Evolutionary conservation across 2,797 vertebrate species (phyloP).

Genomic region (Spinibarbus caldwelli): DNA sequence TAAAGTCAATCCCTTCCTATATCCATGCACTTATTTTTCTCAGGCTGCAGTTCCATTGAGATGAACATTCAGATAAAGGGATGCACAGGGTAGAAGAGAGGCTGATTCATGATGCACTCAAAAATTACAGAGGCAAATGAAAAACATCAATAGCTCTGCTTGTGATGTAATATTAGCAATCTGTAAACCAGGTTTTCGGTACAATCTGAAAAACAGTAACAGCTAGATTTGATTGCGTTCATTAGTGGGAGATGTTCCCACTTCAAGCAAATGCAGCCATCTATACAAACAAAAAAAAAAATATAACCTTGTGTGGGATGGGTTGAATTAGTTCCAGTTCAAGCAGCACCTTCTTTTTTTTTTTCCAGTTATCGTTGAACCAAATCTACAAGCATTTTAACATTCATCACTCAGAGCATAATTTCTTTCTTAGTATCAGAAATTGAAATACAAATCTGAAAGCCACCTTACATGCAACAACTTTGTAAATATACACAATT

Average conservation of each 20-base stretch:
- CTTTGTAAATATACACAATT: not conserved
- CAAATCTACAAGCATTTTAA: not conserved
- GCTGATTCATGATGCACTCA: conserved; percentile 18
- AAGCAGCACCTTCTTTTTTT: not conserved
- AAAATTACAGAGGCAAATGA: not conserved
- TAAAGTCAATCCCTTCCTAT: too few relatives aligned
- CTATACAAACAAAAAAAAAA: too few relatives aligned
- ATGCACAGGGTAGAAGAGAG: not conserved
- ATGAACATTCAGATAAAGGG: not conserved
- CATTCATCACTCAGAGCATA: accelerated
- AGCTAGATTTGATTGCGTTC: not conserved
- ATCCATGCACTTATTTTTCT: not conserved
- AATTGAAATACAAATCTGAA: not conserved
- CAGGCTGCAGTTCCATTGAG: not conserved
- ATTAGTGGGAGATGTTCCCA: not conserved
- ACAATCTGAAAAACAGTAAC: not conserved
- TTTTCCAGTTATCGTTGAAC: not conserved
- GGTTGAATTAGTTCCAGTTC: not conserved
- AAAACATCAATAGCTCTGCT: not conserved
- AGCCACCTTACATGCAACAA: not conserved
- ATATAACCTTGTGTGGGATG: conserved; percentile 10
- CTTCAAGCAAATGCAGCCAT: not conserved
- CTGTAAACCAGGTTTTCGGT: conserved; percentile 11
- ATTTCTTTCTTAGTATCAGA: not conserved
- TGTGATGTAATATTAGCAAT: conserved; percentile 29